Base-by-base conservation (phyloP, 2,797 vertebrate species). In the Tadarida brasiliensis region DNA sequence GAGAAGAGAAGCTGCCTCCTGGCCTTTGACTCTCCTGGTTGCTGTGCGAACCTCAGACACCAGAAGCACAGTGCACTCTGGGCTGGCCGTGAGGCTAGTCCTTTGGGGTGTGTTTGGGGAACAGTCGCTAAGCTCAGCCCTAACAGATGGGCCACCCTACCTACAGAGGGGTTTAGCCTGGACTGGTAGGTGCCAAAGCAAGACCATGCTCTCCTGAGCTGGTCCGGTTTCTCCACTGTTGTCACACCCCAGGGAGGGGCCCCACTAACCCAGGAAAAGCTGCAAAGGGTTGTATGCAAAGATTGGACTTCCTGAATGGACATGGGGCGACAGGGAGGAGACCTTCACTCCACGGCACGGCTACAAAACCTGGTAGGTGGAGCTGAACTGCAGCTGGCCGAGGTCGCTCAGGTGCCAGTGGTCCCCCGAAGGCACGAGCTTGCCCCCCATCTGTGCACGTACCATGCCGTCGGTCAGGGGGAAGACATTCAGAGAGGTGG, bases 331-430 rank as follows among this genome's bases (percentile, higher is more conserved):
- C 76, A 89, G 56, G 96, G 56, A 33, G 85, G 95, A 96, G 98
- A 97, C 96, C 97, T 97, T 97, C 91, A 68, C 97, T 98, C 97
- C 83, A n/a, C 56, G 85, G 97, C 85, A 95, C 0, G 96, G 99
- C 99, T 98, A 98, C 98, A 98, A 99, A 99, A 99, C 99, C 99
- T 99, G 99, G 98, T 99, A 99, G 99, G 99, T 99, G 98, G 99
- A 99, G 99, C 98, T 99, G 99, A 99, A 99, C 98, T 98, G 98
- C 97, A 99, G 99, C 98, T 98, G 99, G 98, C 99, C 98, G 98
- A 99, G 99, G 98, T 99, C 99, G 98, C 99, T 99, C 99, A 99
- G 99, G 98, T 99, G 99, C 99, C 99, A 99, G 99, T 99, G 99
- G 99, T 99, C 99, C 99, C 99, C 98, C 98, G 99, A 98, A 97